A percentile compares a stretch with the other conserved stretches of the same genome.
phyloP scores from a whole-genome alignment of 2,888 invertebrate genomes.

The Trichopoda pennipes region DNA sequence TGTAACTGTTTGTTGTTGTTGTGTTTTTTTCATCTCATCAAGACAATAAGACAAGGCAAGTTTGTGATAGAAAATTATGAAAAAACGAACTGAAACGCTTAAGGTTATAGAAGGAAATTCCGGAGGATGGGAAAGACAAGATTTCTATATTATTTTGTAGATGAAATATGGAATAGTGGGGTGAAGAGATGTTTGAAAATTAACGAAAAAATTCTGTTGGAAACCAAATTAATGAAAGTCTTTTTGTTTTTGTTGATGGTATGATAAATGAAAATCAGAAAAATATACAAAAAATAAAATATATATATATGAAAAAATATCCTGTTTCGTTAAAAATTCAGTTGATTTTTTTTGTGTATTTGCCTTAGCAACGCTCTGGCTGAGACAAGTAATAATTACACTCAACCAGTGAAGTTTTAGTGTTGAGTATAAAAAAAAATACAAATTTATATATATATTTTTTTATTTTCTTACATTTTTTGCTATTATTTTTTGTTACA shows the following conservation, averaged over 20 bases:
- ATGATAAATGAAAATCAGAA: slow-evolving; percentile 49
- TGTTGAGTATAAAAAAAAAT: slow-evolving; percentile 27
- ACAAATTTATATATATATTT: slow-evolving; percentile 8
- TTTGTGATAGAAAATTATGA: slow-evolving; percentile 57
- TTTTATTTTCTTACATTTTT: slow-evolving; percentile 3
- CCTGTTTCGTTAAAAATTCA: slow-evolving; percentile 31
- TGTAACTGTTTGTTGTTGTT: slow-evolving; percentile 13
- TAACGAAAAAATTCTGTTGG: slow-evolving; percentile 58
- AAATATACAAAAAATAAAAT: slow-evolving; percentile 13
- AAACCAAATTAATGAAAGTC: slow-evolving; percentile 61
- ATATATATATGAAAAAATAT: slow-evolving; percentile 29
- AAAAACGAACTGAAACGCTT: slow-evolving; percentile 45
- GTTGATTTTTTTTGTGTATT: slow-evolving; percentile 8
- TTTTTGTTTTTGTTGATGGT: slow-evolving; percentile 2
- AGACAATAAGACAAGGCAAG: slow-evolving; percentile 49
- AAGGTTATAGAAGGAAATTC: slow-evolving; percentile 36
- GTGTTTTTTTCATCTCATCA: slow-evolving; percentile 14
- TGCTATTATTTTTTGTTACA: slow-evolving; percentile 4
- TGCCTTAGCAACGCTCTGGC: slow-evolving; percentile 13
- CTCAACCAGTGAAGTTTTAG: slow-evolving; percentile 33
- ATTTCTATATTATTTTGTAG: slow-evolving; percentile 26
- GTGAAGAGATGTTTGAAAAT: slow-evolving; percentile 54
- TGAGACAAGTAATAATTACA: slow-evolving; percentile 63
- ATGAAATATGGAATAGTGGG: slow-evolving; percentile 13
- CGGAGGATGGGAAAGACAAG: not conserved